phyloP scores from a whole-genome alignment of 2,113 vertebrate genomes.

The Varanus komodoensis region DNA sequence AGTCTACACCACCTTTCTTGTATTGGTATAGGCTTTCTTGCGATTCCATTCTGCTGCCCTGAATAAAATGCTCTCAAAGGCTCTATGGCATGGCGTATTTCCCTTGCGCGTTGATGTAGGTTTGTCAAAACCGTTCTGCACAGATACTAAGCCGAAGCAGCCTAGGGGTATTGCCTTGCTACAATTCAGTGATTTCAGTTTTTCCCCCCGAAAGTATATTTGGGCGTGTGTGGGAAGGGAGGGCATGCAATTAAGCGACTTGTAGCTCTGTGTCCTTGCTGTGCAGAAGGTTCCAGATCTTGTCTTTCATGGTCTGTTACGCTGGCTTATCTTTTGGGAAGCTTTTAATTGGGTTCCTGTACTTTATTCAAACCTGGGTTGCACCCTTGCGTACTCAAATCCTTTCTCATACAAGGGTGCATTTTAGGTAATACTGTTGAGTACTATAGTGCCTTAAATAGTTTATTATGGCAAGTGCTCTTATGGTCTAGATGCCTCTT shows the following conservation, averaged over 20 bases:
- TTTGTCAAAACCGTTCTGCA: not conserved
- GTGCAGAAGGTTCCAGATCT: too few species aligned
- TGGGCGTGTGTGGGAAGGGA: not conserved
- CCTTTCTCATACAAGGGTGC: too few species aligned
- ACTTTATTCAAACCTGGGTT: not conserved
- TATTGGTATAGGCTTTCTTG: slow-evolving; percentile 75
- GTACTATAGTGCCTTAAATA: not conserved
- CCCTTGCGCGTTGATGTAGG: slow-evolving; percentile 14
- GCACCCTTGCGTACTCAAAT: not conserved
- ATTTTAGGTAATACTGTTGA: too few species aligned
- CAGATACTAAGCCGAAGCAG: too few species aligned
- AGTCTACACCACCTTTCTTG: slow-evolving; percentile 49
- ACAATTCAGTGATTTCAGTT: not conserved
- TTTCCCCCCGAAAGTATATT: not conserved
- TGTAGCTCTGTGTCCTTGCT: not conserved
- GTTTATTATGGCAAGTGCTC: not conserved
- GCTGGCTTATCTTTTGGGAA: not conserved
- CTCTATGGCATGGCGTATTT: slow-evolving; percentile 70
- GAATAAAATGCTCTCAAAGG: slow-evolving; percentile 80
- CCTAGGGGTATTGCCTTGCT: not conserved
- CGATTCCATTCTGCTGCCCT: slow-evolving; percentile 77
- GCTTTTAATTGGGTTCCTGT: too few species aligned
- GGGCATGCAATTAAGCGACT: not conserved
- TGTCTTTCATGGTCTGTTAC: too few species aligned
- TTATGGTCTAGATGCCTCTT: too few species aligned